phyloP scores from a whole-genome alignment of 2,888 invertebrate species.

The Theretra japonica region DNA sequence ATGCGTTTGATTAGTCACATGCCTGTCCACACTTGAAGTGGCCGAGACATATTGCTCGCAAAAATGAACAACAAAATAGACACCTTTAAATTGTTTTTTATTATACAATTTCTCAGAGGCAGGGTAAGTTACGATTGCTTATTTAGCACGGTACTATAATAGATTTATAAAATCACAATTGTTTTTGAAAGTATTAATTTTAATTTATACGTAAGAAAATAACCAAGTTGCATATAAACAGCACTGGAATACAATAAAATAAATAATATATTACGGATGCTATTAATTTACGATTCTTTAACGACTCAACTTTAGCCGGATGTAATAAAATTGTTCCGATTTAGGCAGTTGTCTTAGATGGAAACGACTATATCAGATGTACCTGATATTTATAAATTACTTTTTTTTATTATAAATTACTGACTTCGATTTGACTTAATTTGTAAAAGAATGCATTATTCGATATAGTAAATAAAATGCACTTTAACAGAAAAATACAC shows the following conservation, averaged over 20 bases:
- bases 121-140: not conserved
- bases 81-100: too few species aligned
- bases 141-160: too few species aligned
- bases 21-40: constrained; percentile 36
- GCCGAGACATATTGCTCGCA: not conserved
- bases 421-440: too few species aligned
- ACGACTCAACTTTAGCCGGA: not conserved
- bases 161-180: too few species aligned
- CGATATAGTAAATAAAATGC: too few species aligned
- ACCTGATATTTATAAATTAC: too few species aligned
- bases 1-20: constrained; percentile 39
- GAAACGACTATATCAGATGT: not conserved
- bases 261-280: not conserved
- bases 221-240: not conserved
- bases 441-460: too few species aligned
- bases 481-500: too few species aligned
- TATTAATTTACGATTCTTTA: not conserved
- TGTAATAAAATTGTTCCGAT: not conserved
- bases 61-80: not conserved
- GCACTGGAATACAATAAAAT: not conserved
- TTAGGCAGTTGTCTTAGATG: not conserved
- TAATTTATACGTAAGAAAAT: too few species aligned
- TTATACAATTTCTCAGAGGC: too few species aligned
- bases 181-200: too few species aligned
- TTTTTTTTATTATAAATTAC: too few species aligned